phyloP scores from a whole-genome alignment of 2,797 vertebrate genomes.

The Coracias cyanogaster region DNA sequence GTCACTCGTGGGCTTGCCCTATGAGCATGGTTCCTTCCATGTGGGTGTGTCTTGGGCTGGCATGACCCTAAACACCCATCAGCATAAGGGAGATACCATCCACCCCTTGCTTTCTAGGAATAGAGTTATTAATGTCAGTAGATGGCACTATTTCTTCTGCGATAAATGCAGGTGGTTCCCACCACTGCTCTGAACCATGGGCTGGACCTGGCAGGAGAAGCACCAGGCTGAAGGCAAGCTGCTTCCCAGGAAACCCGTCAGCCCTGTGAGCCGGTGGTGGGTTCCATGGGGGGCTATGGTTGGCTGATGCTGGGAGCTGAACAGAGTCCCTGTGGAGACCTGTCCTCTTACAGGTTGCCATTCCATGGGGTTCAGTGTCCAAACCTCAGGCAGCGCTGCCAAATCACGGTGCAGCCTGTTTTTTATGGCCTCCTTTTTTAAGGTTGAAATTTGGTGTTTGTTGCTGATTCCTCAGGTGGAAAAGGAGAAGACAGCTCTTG shows the following conservation, averaged over 20 bases:
- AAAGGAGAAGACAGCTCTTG: background rate
- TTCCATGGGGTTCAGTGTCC: background rate
- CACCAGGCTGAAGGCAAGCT: background rate
- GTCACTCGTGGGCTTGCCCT: background rate
- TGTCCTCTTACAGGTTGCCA: background rate
- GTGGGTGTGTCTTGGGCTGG: background rate
- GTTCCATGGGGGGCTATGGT: fast-evolving
- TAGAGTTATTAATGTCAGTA: conserved; percentile 18
- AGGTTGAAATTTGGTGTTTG: background rate
- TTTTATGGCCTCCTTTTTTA: background rate
- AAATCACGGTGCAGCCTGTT: background rate
- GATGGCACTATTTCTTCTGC: conserved; percentile 67
- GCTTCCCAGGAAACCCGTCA: background rate
- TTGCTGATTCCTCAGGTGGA: background rate
- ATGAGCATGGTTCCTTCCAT: fast-evolving
- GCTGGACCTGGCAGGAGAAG: background rate
- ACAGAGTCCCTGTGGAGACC: background rate
- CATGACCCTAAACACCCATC: background rate
- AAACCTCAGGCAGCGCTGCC: background rate
- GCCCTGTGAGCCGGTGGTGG: background rate
- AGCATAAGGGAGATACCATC: background rate
- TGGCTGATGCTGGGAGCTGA: fast-evolving
- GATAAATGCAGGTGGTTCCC: background rate
- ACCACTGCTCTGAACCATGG: background rate
- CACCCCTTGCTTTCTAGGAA: conserved; percentile 7